Evolutionary conservation across 2,888 invertebrate species (phyloP).

Genomic region (Drosophila vallismaia): DNA sequence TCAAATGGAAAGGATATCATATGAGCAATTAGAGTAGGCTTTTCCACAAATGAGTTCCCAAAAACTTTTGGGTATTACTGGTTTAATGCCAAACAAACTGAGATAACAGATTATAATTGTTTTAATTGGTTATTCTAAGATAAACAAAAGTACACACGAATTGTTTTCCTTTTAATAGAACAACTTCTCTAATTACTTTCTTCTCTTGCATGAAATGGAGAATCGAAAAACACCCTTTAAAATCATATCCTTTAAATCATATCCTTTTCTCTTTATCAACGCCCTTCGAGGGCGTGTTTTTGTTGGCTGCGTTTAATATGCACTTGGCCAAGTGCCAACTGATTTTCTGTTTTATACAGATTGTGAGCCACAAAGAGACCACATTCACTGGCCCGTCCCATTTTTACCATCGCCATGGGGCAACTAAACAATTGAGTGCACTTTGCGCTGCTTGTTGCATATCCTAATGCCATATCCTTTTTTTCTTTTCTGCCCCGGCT

Average conservation of each 20-base stretch:
- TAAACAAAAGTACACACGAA: not conserved
- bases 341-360: conserved; percentile 45
- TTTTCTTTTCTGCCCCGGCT: conserved; percentile 43
- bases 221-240: not conserved
- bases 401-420: conserved; percentile 9
- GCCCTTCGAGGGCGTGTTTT: conserved; percentile 14
- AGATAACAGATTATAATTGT: not conserved
- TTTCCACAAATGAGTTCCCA: not conserved
- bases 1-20: not conserved
- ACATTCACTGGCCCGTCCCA: not conserved
- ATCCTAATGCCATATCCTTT: conserved; percentile 1
- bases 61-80: not conserved
- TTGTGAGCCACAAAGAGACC: conserved; percentile 28
- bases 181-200: not conserved
- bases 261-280: not conserved
- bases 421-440: conserved; percentile 66
- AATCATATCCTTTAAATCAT: not conserved
- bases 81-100: not conserved
- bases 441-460: conserved; percentile 64
- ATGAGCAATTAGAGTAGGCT: not conserved
- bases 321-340: conserved; percentile 67
- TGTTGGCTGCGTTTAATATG: conserved; percentile 55
- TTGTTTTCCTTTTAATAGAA: not conserved
- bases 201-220: not conserved
- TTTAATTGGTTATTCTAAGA: not conserved